phyloP scores from a whole-genome alignment of 2,888 invertebrate species.

The Campaea margaritaria region DNA sequence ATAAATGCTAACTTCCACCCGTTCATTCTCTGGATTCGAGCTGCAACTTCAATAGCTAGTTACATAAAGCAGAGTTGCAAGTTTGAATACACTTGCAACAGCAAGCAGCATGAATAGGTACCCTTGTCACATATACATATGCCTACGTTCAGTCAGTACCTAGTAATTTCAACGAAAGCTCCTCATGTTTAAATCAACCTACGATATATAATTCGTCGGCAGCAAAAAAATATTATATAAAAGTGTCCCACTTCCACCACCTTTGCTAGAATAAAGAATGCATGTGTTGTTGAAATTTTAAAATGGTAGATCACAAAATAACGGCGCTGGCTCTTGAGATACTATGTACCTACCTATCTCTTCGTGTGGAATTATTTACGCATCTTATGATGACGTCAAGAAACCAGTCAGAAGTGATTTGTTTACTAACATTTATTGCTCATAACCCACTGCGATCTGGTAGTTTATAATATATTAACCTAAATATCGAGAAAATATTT shows the following conservation, averaged over 20 bases:
- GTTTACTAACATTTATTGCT: slow-evolving; percentile 31
- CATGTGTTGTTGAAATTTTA: slow-evolving; percentile 6
- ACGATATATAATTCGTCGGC: no score
- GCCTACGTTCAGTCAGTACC: no score
- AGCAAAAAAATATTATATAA: no score
- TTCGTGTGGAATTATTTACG: slow-evolving; percentile 6
- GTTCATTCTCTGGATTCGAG: slow-evolving; percentile 40
- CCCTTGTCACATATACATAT: background rate
- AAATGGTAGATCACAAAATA: slow-evolving; percentile 10
- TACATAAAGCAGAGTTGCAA: background rate
- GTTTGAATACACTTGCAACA: background rate
- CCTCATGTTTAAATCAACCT: no score
- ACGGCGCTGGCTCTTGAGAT: slow-evolving; percentile 6
- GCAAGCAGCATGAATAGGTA: background rate
- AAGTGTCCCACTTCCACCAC: no score
- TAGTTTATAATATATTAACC: slow-evolving; percentile 30
- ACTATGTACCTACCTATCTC: background rate
- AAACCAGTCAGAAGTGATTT: slow-evolving; percentile 25
- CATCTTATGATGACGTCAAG: slow-evolving; percentile 25
- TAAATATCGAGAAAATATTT: slow-evolving; percentile 24
- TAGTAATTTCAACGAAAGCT: no score
- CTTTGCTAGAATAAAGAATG: background rate
- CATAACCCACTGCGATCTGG: slow-evolving; percentile 23
- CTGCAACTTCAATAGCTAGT: slow-evolving; percentile 29
- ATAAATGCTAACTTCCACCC: slow-evolving; percentile 52